Base-by-base conservation (phyloP, 1,140 invertebrate species). In the Portunus trituberculatus region DNA sequence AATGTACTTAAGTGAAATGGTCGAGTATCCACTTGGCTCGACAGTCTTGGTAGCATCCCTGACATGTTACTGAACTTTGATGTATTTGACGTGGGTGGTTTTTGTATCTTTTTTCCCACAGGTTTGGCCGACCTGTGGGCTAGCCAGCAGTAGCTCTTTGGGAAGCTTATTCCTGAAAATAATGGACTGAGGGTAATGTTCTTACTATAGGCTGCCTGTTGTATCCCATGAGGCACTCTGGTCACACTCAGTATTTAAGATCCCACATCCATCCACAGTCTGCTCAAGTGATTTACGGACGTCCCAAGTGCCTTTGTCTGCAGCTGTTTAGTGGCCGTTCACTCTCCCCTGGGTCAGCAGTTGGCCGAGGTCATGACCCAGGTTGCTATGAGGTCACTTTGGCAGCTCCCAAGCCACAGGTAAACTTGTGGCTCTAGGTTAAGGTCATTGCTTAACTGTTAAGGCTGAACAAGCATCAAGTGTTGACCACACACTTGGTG, bases 301-400 rank as follows among this genome's bases (percentile, higher is more conserved):
- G 94, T 95, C 91, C 94, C 94, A 95, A 95, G 94, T 95, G 94
- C 94, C 94, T 95, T 95, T 95, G 94, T 92, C 94, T 95, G 94
- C 94, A 95, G 94, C 94, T 95, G 94, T 95, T 95, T 93, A 95
- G 94, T 95, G 94, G 91, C 94, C 94, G 39, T 89, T 92, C 91
- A 87, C 94, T 95, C 83, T 91, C 92, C 84, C 94, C 94, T 92
- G 94, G 91, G 91, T 87, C 82, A 88, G 29, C 46, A 92, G 82
- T 82, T 95, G 91, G 94, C 92, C 83, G 89, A 95, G 91, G 94
- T 95, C 84, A 31, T 95, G 94, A 95, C 82, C 94, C 94, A 95
- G 94, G 94, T 95, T 86, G 91, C 88, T 92, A 95, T 91, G 84
- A 95, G 94, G 94, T 95, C 94, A 95, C 94, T 95, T 95, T 95